Evolutionary conservation across 2,797 vertebrate species (phyloP).

Genomic region (Melanotaenia pygmaea): DNA sequence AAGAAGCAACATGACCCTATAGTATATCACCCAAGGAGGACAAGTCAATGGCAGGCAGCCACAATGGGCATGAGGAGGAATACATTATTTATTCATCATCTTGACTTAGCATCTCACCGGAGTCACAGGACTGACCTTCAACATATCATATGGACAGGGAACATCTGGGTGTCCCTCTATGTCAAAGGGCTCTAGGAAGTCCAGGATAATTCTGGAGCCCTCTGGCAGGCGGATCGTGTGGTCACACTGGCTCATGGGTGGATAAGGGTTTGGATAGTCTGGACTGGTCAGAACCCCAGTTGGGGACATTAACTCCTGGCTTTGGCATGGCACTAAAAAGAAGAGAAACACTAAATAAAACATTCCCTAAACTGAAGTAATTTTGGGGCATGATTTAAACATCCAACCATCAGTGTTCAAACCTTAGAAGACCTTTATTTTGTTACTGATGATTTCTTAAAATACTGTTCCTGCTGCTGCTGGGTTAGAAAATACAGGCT

Average conservation of each 20-base stretch:
- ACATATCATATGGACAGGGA: conserved; percentile 85
- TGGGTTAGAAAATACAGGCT: not conserved
- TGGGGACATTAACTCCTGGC: conserved; percentile 73
- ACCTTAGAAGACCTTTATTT: not conserved
- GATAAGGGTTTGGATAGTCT: conserved; percentile 81
- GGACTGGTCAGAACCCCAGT: conserved; percentile 85
- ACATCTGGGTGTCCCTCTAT: conserved; percentile 81
- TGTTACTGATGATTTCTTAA: too few relatives aligned
- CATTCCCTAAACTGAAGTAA: not conserved
- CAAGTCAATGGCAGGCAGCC: conserved; percentile 55
- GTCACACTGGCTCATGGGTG: conserved; percentile 83
- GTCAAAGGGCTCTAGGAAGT: conserved; percentile 86
- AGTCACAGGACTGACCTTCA: conserved; percentile 81
- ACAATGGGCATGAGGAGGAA: conserved; percentile 79
- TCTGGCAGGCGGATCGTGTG: conserved; percentile 82
- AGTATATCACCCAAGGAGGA: conserved; percentile 57
- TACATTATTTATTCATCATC: conserved; percentile 77
- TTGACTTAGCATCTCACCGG: not conserved
- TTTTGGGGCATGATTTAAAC: not conserved
- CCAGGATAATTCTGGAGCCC: conserved; percentile 82
- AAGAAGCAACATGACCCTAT: conserved; percentile 41
- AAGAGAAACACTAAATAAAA: conserved; percentile 2
- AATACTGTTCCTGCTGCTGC: conserved; percentile 3
- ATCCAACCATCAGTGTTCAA: not conserved
- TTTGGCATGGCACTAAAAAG: conserved; percentile 79